These are phyloP conservation scores for Calliphora vicina DNA, from an alignment of 1,140 invertebrate species.

Conservation along the genomic window DNA sequence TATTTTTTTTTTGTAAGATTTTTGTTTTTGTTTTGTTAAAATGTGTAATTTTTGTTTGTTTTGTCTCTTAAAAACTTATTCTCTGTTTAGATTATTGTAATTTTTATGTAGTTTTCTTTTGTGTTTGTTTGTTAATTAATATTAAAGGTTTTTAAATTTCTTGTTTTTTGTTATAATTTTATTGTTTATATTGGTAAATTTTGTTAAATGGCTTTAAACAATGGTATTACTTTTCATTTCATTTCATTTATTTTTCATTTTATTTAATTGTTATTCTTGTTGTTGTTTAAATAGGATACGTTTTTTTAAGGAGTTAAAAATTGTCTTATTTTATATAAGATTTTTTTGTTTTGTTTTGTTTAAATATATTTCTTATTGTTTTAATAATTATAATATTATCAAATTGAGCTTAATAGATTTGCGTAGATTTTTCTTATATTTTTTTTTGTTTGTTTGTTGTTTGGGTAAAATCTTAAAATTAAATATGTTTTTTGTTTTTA, in stretches of 20 bases:
- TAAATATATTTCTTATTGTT: background rate
- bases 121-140: background rate
- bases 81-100: constrained; percentile 16
- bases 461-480: constrained; percentile 30
- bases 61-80: constrained; percentile 8
- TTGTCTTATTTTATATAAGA: background rate
- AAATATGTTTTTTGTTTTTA: constrained; percentile 19
- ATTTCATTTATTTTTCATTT: background rate
- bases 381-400: constrained; percentile 26
- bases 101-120: constrained; percentile 2
- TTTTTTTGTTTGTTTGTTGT: constrained; percentile 8
- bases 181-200: constrained; percentile 31
- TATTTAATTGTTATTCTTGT: background rate
- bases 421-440: background rate
- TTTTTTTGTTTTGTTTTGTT: background rate
- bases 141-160: background rate
- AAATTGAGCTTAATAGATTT: constrained; percentile 34
- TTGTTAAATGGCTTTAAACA: constrained; percentile 32
- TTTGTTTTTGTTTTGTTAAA: constrained; percentile 10
- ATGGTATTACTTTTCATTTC: constrained; percentile 18
- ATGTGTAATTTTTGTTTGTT: constrained; percentile 14
- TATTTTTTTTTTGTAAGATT: background rate
- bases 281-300: constrained; percentile 29
- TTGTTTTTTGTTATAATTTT: background rate
- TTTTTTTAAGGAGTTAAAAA: constrained; percentile 34